These are phyloP conservation scores for Plusia festucae DNA, from an alignment of 2,888 invertebrate genomes.

Conservation along the genomic window DNA sequence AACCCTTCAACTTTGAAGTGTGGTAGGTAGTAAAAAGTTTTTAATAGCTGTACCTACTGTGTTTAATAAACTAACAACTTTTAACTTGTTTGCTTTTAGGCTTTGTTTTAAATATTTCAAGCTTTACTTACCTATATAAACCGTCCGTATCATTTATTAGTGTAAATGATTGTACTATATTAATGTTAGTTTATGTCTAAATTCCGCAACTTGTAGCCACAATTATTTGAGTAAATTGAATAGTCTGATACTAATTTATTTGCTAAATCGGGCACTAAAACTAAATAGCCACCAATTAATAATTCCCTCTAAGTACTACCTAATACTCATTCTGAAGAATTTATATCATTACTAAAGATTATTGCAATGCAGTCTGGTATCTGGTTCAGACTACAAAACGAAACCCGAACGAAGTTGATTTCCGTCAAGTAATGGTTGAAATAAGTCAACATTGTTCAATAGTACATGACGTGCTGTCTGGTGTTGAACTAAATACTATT, in stretches of 20 bases:
- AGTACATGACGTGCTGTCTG: constrained; percentile 57
- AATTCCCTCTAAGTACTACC: constrained; percentile 25
- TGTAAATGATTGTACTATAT: background rate
- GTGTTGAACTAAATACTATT: constrained; percentile 60
- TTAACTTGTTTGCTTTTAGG: background rate
- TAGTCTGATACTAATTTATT: constrained; percentile 7
- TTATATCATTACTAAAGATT: constrained; percentile 55
- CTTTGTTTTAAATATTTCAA: background rate
- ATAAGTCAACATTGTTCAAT: constrained; percentile 53
- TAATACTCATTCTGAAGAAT: constrained; percentile 32
- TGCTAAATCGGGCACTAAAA: constrained; percentile 10
- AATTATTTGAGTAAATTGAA: background rate
- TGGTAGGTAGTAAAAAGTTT: constrained; percentile 16
- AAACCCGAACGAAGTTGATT: constrained; percentile 51
- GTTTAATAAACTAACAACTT: background rate
- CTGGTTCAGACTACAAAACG: constrained; percentile 63
- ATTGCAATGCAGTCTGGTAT: constrained; percentile 62
- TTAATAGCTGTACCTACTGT: constrained; percentile 40
- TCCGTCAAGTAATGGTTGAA: constrained; percentile 58
- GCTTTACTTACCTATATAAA: background rate
- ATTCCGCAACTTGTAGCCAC: background rate
- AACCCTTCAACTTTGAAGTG: constrained; percentile 7
- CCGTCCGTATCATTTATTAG: background rate
- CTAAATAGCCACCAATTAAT: constrained; percentile 44
- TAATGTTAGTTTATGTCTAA: constrained; percentile 3